A percentile compares a stretch with the other conserved stretches of the same genome.
phyloP scores from a whole-genome alignment of 2,797 vertebrate species.

The Rhabdophis nuchalis region DNA sequence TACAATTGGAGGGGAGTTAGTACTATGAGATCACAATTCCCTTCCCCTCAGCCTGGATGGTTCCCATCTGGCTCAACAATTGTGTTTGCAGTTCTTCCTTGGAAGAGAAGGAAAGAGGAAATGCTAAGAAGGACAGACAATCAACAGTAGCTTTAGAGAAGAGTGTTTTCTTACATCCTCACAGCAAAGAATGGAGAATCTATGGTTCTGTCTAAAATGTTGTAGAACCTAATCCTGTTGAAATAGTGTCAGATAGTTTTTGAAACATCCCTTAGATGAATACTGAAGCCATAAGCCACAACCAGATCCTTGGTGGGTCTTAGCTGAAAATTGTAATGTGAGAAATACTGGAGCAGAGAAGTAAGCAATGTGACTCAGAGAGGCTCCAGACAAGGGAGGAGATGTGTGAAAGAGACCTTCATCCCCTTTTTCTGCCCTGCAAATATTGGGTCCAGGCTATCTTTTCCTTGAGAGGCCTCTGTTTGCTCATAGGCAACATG shows the following conservation, averaged over 20 bases:
- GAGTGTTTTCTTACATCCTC: neutral
- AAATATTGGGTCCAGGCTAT: neutral
- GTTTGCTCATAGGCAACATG: neutral
- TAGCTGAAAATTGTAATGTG: neutral
- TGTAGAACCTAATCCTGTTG: neutral
- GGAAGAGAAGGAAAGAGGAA: neutral
- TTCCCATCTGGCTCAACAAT: neutral
- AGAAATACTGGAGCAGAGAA: neutral
- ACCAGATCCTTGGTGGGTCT: neutral
- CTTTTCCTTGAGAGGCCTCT: neutral
- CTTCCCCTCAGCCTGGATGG: neutral
- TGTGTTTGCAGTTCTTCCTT: neutral
- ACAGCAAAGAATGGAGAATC: neutral
- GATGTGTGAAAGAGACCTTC: fast-evolving
- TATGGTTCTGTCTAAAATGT: neutral
- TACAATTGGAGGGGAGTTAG: neutral
- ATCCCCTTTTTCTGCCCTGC: neutral
- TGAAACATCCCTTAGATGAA: neutral
- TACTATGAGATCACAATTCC: neutral
- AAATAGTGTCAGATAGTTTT: neutral
- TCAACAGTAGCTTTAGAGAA: neutral
- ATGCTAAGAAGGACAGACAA: neutral
- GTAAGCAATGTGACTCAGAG: neutral
- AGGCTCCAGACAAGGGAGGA: neutral
- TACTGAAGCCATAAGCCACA: neutral